Evolutionary conservation across 2,888 invertebrate genomes (phyloP).

Genomic region (Dexiosoma caninum): DNA sequence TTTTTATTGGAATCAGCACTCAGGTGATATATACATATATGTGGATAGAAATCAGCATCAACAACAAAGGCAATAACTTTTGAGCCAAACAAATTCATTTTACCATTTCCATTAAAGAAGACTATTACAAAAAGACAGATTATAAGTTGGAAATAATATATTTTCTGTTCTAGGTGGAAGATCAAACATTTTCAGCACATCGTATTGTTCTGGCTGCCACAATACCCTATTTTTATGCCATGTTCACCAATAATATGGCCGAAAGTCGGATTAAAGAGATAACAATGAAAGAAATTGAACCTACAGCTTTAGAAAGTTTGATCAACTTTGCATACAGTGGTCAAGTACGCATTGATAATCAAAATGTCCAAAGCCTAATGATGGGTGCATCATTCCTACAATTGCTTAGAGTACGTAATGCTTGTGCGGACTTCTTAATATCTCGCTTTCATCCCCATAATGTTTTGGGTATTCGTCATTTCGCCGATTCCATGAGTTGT

Average conservation of each 20-base stretch:
- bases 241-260: conserved; percentile 93
- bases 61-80: no score
- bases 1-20: no score
- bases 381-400: conserved; percentile 91
- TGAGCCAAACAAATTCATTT: no score
- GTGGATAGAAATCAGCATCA: no score
- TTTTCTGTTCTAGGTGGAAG: conserved; percentile 82
- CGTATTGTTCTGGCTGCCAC: conserved; percentile 90
- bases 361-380: conserved; percentile 90
- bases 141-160: neutral
- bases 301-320: conserved; percentile 88
- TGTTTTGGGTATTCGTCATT: conserved; percentile 87
- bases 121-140: no score
- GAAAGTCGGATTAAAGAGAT: conserved; percentile 90
- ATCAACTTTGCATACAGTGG: conserved; percentile 93
- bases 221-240: conserved; percentile 93
- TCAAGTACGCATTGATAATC: conserved; percentile 85
- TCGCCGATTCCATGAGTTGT: conserved; percentile 89
- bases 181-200: conserved; percentile 88
- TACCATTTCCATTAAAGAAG: no score
- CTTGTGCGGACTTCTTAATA: conserved; percentile 89
- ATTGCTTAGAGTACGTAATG: conserved; percentile 87
- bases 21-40: no score
- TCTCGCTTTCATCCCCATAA: conserved; percentile 88
- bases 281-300: conserved; percentile 88